Percentiles rank a stretch among this genome's conserved stretches.
phyloP scores from a whole-genome alignment of 1,140 invertebrate species.

The Lepidotrigona ventralis region DNA sequence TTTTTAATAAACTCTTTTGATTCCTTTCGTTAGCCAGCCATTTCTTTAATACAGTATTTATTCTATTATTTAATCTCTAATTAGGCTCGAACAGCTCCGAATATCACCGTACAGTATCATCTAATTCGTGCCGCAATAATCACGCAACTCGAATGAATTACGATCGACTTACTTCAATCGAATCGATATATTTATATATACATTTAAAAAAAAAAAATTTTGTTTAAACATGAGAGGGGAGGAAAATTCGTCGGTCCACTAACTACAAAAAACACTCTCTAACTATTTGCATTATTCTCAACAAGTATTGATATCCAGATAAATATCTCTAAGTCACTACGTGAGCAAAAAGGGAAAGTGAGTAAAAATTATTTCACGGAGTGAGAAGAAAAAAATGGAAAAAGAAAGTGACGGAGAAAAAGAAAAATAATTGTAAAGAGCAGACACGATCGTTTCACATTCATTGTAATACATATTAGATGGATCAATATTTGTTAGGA shows the following conservation, averaged over 20 bases:
- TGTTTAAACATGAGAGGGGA: not conserved
- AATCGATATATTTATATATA: constrained; percentile 19
- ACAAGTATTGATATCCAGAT: constrained; percentile 34
- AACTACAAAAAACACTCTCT: constrained; percentile 21
- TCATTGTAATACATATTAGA: not conserved
- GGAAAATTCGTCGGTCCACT: constrained; percentile 10
- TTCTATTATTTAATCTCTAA: not conserved
- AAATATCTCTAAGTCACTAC: constrained; percentile 16
- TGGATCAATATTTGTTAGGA: constrained; percentile 16
- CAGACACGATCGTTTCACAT: not conserved
- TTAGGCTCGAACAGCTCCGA: not conserved
- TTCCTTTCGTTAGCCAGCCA: not conserved
- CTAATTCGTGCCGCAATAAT: not conserved
- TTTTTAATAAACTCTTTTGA: not conserved
- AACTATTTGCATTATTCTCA: constrained; percentile 41
- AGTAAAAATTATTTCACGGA: not conserved
- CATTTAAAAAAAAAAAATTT: not conserved
- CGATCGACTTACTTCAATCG: constrained; percentile 12
- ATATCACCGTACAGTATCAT: not conserved
- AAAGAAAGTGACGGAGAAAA: not conserved
- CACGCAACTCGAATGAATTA: not conserved
- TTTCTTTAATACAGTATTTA: not conserved
- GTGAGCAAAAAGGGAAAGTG: too few species aligned
- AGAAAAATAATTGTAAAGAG: not conserved
- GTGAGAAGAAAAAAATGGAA: not conserved